Base-by-base conservation (phyloP, 2,797 vertebrate species). In the Hyperoplus lanceolatus region DNA sequence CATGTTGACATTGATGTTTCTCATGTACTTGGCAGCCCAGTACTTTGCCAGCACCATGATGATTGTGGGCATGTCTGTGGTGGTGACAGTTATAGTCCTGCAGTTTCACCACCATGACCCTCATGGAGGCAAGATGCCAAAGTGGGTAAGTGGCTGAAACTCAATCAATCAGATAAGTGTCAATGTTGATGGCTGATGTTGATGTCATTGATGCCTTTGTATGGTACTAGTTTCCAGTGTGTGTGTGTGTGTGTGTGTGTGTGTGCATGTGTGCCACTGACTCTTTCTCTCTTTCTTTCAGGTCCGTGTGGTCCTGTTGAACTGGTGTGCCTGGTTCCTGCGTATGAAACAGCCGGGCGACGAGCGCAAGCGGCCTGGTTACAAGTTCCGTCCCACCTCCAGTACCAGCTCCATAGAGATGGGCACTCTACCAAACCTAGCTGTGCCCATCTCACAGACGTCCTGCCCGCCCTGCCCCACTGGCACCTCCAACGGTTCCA, bases 11-110 rank as follows among this genome's bases (percentile, higher is more conserved):
- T 63, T 18, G 7, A 7, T 77, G 11, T 75, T 66, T 77, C 65
- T 50, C 70, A 6, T 81, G 54, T 10, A 16, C 46, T 63, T 14
- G 38, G 41, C 92, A 98, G 97, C 97, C 79, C 97, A 98, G 86
- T 98, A 98, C 93, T 98, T 98, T 10, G 96, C 97, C 77, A 97
- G 96, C 90, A 98, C 97, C 80, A 98, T 98, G 97, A 96, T 98
- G 92, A 97, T 98, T 0, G 97, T 98, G 81, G 97, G 97, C 41
- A 94, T 98, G 82, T 98, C 97, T 15, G 97, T 98, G 75, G 96
- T 98, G 76, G 97, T 98, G 74, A 98, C 97, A 3, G 97, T 98
- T 59, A 94, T 98, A 29, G 97, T 98, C 46, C 95, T 98, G 65
- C 97, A 98, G 90, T 97, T 97, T 90, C 97, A 98, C 78, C 97